Evolutionary conservation across 2,113 vertebrate species (phyloP), one percentile per base, ranked within the genome.

Genomic region (Lipophrys pholis): DNA sequence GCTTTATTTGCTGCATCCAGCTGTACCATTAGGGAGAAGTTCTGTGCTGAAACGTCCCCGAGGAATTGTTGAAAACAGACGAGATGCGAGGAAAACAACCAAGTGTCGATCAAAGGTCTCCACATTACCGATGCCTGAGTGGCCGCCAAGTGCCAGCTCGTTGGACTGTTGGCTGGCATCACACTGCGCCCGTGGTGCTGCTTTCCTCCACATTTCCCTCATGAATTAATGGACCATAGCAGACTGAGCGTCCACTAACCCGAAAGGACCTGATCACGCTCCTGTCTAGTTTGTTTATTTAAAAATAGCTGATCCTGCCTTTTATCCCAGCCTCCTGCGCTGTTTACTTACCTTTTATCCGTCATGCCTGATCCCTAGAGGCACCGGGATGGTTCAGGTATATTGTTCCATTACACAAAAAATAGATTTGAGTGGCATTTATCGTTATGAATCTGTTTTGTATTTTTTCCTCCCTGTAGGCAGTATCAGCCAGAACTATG

Each of bases 161-260:
- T 46, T 56, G 11, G 30, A 60, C 80, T 78, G 78, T 77, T 66
- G 5, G 21, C 8, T 16, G 80, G 67, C 53, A 2, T 68, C 64
- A 50, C 6, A 17, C 55, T 8, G 78, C 0, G 11, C 60, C 45
- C 9, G 11, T 5, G 5, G 51, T 59, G 76, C 71, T 59, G 49
- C 51, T 70, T 43, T 79, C 57, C 3, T 59, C 17, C 42, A 21
- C 8, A 10, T 49, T 49, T 61, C 55, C 16, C 6, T 67, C n/a
- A 66, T 15, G 78, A 56, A 16, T 84, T 86, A 86, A 83, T 76
- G 72, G 53, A 74, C 67, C 15, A 76, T 80, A 46, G 65, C 56
- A 53, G 73, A 55, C 41, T 6, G 60, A 85, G 61, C 3, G 76
- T 73, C 66, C 55, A 0, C 76, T 35, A 58, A 76, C 60, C 60